Base-by-base conservation (phyloP, 1,140 invertebrate species). In the Drosophila watanabei region DNA sequence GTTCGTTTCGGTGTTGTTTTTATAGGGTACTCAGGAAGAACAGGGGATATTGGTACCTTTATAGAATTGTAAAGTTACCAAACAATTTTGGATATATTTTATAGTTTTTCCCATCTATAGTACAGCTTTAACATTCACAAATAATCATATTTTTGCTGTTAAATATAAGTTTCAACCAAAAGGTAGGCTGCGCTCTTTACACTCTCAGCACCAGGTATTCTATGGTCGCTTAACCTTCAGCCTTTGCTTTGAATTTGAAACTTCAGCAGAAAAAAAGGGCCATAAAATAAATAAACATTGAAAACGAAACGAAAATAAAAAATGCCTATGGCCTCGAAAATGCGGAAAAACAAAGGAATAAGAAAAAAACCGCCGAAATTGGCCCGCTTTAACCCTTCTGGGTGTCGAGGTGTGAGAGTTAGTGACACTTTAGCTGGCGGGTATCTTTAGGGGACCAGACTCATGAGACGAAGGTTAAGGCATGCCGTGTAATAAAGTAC, bases 261-360 rank as follows among this genome's bases (percentile, higher is more conserved):
- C 64, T 63, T 62, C 68, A 70, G 75, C 63, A 41, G 39, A 77
- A 79, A 75, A 75, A 82, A 77, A 65, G 58, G 81, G 69, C 46
- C 75, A 54, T 78, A 80, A 72, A 88, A 84, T 84, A 85, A 89
- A 88, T 85, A 80, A 78, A 71, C 76, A 73, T 48, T 65, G 76
- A 51, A 57, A 79, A 69, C 59, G 69, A 65, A 60, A 79, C 46
- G 41, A 79, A 79, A 79, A 79, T 56, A 37, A 79, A 79, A 64
- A 71, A 45, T 69, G 56, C 48, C 63, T 30, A 54, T 54, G 68
- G 63, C 48, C 63, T 35, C 52, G 30, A 14, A 33, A 48, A 57
- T 65, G 28, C 51, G 37, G 28, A 58, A 16, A 60, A 46, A 70
- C 37, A 37, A 49, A 54, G 28, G 5, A 43, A 46, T 45, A 20